These are phyloP conservation scores for Trachelus iudaicus DNA, from an alignment of 2,888 invertebrate genomes.

Conservation along the genomic window DNA sequence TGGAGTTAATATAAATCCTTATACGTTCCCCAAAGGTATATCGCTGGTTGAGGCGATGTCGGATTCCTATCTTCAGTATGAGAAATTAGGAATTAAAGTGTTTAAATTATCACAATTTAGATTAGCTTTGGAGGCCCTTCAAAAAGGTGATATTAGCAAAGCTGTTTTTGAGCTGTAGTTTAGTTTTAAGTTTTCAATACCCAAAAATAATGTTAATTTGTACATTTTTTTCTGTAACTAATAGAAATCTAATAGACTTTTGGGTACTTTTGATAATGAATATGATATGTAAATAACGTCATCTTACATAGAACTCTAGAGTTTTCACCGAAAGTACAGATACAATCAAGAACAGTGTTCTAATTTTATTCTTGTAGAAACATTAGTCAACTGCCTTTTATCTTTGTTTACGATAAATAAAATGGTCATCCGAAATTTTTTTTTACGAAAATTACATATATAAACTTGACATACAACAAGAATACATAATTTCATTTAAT, in stretches of 20 bases:
- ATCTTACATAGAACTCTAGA: neutral
- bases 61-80: conserved; percentile 71
- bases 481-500: neutral
- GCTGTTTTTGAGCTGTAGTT: conserved; percentile 69
- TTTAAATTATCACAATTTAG: conserved; percentile 69
- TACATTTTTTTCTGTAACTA: neutral
- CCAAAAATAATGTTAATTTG: neutral
- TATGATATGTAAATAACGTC: neutral
- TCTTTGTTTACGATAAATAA: no score
- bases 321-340: neutral
- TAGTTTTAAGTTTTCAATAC: neutral
- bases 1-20: conserved; percentile 77
- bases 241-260: neutral
- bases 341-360: neutral
- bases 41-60: conserved; percentile 74
- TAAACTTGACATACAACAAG: no score
- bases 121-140: conserved; percentile 68
- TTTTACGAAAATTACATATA: no score
- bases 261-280: neutral
- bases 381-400: neutral
- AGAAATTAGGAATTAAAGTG: conserved; percentile 71
- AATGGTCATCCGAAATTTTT: no score
- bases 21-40: conserved; percentile 74
- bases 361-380: neutral
- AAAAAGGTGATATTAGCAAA: conserved; percentile 71